phyloP scores from a whole-genome alignment of 2,113 vertebrate genomes.

The Misgurnus mizolepis region DNA sequence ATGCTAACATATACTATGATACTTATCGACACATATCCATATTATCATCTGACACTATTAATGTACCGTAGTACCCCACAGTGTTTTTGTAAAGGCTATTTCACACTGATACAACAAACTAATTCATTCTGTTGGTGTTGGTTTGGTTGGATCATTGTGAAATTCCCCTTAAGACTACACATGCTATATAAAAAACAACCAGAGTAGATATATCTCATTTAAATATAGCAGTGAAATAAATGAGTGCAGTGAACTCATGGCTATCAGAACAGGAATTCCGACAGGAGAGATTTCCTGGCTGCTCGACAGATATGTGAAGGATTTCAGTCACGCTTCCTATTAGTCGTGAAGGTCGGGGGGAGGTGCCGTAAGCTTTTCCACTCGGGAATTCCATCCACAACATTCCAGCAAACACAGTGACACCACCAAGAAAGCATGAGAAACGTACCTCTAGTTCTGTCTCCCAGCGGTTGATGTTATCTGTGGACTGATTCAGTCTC shows the following conservation, averaged over 20 bases:
- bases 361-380: not conserved
- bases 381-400: constrained; percentile 18
- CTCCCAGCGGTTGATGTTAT: constrained; percentile 95
- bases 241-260: not conserved
- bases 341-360: not conserved
- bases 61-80: too few species aligned
- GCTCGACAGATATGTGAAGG: constrained; percentile 10
- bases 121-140: too few species aligned
- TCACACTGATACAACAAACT: too few species aligned
- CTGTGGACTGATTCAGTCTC: constrained; percentile 96
- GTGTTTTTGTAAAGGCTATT: too few species aligned
- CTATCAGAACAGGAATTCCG: constrained; percentile 22
- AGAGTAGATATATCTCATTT: not conserved
- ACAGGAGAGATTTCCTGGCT: constrained; percentile 31
- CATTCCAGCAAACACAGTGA: constrained; percentile 30
- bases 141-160: too few species aligned
- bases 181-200: too few species aligned
- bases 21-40: too few species aligned
- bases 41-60: too few species aligned
- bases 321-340: constrained; percentile 20
- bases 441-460: constrained; percentile 91
- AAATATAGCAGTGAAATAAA: not conserved
- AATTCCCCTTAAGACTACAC: too few species aligned
- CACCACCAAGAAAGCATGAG: constrained; percentile 13
- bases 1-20: too few species aligned